Evolutionary conservation across 2,113 vertebrate species (phyloP).

Genomic region (Oplegnathus fasciatus): DNA sequence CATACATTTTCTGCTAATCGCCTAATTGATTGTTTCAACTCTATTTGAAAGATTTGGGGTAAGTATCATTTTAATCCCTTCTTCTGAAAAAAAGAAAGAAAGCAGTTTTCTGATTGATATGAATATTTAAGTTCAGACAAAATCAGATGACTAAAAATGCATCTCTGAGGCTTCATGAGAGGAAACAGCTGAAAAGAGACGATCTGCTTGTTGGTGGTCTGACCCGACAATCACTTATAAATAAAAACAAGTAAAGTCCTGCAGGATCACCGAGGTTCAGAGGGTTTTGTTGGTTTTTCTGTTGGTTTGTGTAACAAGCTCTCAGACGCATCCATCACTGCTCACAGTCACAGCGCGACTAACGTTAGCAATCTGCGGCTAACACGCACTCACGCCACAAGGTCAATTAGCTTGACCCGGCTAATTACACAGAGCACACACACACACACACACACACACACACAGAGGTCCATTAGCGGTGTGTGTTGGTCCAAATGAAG

Average conservation of each 20-base stretch:
- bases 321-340: conserved; percentile 76
- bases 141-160: neutral
- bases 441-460: conserved; percentile 20
- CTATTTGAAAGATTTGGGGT: neutral
- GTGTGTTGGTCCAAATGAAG: conserved; percentile 89
- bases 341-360: conserved; percentile 31
- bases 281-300: conserved; percentile 43
- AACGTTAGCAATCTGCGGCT: conserved; percentile 71
- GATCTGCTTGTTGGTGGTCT: neutral
- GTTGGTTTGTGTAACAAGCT: conserved; percentile 53
- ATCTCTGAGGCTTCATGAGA: too few relatives aligned
- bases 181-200: too few relatives aligned
- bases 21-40: too few relatives aligned
- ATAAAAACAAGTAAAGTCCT: conserved; percentile 21
- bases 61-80: neutral
- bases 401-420: conserved; percentile 76
- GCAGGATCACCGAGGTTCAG: conserved; percentile 18
- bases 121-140: neutral
- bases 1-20: too few relatives aligned
- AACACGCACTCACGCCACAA: conserved; percentile 58
- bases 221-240: conserved; percentile 21
- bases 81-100: neutral
- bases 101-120: neutral
- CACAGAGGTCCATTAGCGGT: conserved; percentile 85
- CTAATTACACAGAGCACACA: conserved; percentile 66